Conservation (phyloP, 2,888 invertebrate genomes). For the Brachycybe producta region DNA sequence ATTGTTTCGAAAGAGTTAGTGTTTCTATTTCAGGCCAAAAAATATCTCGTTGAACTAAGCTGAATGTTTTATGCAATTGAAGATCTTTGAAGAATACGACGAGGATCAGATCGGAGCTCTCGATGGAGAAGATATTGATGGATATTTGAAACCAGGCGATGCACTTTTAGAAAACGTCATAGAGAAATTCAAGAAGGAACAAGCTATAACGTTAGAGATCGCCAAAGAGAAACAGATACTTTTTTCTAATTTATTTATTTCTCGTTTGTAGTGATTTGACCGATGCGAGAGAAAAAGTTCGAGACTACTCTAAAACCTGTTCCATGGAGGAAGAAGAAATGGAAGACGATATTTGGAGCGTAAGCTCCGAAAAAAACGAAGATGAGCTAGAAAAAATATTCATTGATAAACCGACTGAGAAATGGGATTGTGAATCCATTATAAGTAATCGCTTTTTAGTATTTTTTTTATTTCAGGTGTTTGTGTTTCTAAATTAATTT, state of each 20-base stretch:
- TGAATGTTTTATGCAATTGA: not conserved
- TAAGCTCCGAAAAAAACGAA: conserved; percentile 20
- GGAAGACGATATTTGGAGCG: not conserved
- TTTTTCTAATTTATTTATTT: no score
- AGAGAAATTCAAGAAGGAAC: conserved; percentile 54
- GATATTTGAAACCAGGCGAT: conserved; percentile 53
- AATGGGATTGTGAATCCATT: conserved; percentile 86
- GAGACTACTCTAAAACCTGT: no score
- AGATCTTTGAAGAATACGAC: conserved; percentile 70
- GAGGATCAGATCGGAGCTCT: conserved; percentile 77
- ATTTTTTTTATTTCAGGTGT: not conserved
- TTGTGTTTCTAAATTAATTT: not conserved
- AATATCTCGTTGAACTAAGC: not conserved
- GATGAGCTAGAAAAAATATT: conserved; percentile 39
- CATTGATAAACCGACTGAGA: conserved; percentile 48
- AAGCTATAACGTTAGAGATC: conserved; percentile 30
- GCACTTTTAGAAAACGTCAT: conserved; percentile 56
- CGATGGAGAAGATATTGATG: conserved; percentile 83
- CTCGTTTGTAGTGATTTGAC: no score
- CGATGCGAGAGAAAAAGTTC: no score
- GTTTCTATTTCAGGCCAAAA: not conserved
- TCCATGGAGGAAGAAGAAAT: conserved; percentile 1
- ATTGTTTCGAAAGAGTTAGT: conserved; percentile 69
- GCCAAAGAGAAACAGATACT: not conserved
- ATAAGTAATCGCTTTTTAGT: conserved; percentile 38